Conservation (phyloP, 2,797 vertebrate genomes). For the Glossophaga mutica region DNA sequence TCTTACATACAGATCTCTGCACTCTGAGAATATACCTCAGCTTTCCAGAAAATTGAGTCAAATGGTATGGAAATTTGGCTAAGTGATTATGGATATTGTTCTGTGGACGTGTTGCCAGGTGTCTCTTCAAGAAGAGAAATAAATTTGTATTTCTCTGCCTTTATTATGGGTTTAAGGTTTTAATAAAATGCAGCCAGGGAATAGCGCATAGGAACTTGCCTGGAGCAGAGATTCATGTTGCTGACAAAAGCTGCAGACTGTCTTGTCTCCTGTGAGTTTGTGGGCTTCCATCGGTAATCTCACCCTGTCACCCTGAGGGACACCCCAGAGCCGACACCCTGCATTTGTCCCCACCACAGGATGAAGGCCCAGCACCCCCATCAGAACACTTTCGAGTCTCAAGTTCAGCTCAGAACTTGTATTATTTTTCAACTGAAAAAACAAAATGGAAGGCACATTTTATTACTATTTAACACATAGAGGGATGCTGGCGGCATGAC, state of each 20-base stretch:
- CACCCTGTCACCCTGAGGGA: fast-evolving
- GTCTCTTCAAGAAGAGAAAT: constrained; percentile 26
- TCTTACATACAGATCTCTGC: neutral
- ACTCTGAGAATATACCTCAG: neutral
- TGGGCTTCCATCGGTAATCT: neutral
- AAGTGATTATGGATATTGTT: constrained; percentile 36
- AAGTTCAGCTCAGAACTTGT: neutral
- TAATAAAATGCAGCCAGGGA: neutral
- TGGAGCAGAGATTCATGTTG: neutral
- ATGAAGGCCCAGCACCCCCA: neutral
- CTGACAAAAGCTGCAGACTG: neutral
- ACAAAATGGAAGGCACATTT: neutral
- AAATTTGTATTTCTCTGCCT: constrained; percentile 11
- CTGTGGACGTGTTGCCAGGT: constrained; percentile 40
- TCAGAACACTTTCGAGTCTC: neutral
- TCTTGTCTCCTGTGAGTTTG: neutral
- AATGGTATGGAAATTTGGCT: constrained; percentile 4
- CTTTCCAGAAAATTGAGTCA: neutral
- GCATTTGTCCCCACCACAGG: neutral
- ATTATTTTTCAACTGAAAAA: neutral
- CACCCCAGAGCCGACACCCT: neutral
- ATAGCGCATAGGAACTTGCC: neutral
- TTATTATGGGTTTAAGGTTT: neutral
- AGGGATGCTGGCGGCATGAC: neutral
- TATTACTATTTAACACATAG: neutral